These are phyloP conservation scores for Alligator sinensis DNA, from an alignment of 2,113 vertebrate genomes.

Conservation along the genomic window DNA sequence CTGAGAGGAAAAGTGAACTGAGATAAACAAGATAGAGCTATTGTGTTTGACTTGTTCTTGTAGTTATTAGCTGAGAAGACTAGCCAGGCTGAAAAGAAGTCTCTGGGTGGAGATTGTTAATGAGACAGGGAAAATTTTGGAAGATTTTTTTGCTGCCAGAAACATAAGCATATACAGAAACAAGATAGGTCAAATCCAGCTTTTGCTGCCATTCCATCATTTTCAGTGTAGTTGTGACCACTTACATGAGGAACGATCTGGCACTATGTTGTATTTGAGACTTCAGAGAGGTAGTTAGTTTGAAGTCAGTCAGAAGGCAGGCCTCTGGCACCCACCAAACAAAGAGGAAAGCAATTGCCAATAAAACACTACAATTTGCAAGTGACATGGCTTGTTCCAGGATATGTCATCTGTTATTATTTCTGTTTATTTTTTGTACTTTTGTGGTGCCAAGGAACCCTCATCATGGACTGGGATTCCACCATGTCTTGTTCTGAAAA, in stretches of 20 bases:
- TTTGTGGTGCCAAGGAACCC: rapidly evolving
- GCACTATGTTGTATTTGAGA: too few species aligned
- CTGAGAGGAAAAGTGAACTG: slow-evolving; percentile 48
- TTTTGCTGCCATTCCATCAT: rapidly evolving
- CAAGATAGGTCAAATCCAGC: rapidly evolving
- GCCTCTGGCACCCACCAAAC: neutral
- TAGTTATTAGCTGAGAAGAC: slow-evolving; percentile 32
- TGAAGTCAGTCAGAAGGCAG: too few species aligned
- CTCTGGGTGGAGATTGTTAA: slow-evolving; percentile 15
- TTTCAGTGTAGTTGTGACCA: neutral
- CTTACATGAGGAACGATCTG: neutral
- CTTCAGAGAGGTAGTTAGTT: too few species aligned
- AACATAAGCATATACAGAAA: neutral
- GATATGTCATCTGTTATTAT: rapidly evolving
- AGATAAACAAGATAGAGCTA: slow-evolving; percentile 40
- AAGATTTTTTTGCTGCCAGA: neutral
- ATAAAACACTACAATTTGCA: neutral
- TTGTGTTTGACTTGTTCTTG: slow-evolving; percentile 46
- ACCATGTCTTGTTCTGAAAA: neutral
- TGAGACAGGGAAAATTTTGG: slow-evolving; percentile 15
- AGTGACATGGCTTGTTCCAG: neutral
- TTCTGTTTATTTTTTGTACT: rapidly evolving
- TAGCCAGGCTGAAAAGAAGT: slow-evolving; percentile 3
- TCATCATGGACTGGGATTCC: neutral
- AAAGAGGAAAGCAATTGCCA: neutral